Evolutionary conservation across 2,888 invertebrate species (phyloP).

Genomic region (Eulithis testata): DNA sequence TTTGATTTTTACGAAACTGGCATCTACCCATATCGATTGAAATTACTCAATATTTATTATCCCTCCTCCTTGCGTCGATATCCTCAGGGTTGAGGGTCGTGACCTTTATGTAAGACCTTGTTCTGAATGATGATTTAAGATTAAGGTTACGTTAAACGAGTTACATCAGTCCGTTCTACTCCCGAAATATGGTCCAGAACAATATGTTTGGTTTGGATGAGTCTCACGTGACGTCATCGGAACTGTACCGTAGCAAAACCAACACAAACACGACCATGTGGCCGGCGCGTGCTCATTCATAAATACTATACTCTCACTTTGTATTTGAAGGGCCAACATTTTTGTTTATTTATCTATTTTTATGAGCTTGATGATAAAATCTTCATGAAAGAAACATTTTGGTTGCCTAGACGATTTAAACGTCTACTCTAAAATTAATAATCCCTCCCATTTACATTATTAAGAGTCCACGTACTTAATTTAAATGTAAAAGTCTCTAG

Average conservation of each 20-base stretch:
- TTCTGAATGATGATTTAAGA: too few species aligned
- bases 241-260: slow-evolving; percentile 57
- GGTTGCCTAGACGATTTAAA: background rate
- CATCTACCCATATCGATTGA: too few species aligned
- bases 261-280: slow-evolving; percentile 58
- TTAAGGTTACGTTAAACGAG: background rate
- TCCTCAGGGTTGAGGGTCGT: too few species aligned
- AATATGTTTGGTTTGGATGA: slow-evolving; percentile 66
- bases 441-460: too few species aligned
- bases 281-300: slow-evolving; percentile 41
- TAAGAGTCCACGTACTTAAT: too few species aligned
- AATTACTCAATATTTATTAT: too few species aligned
- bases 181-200: slow-evolving; percentile 37
- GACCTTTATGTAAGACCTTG: too few species aligned
- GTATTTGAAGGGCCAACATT: slow-evolving; percentile 5
- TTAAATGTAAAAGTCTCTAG: too few species aligned
- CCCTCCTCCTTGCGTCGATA: too few species aligned
- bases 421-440: too few species aligned
- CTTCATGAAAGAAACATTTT: slow-evolving; percentile 3
- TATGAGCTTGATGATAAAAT: background rate
- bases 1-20: too few species aligned
- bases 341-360: slow-evolving; percentile 15
- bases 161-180: slow-evolving; percentile 11
- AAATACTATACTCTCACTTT: slow-evolving; percentile 20
- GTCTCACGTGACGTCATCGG: slow-evolving; percentile 58